Evolutionary conservation across 2,888 invertebrate species (phyloP), one percentile per base, ranked within the genome.

Genomic region (Brachyptera risi): DNA sequence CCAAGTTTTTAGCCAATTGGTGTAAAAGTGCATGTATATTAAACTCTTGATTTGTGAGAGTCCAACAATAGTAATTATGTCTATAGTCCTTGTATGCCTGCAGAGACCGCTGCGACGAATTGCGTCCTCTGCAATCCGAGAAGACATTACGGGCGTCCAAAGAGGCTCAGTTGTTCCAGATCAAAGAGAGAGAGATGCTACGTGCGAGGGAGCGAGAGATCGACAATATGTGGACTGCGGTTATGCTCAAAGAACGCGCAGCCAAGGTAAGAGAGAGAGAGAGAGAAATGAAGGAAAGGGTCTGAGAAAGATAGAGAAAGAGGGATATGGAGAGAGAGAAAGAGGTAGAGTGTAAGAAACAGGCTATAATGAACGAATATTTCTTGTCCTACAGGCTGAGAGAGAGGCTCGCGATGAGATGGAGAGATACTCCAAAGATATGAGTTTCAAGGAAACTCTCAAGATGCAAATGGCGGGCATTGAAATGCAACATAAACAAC

Each of bases 141-240:
- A 38, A 27, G 17, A 54, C 50, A 21, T 19, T 24, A 9, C 9
- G 21, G 23, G 47, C 21, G 15, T 27, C 47, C 15, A 60, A 54
- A 24, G 38, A 58, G 15, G 63, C 58, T 11, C 63, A 60, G 38
- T 15, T 35, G 54, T 35, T 21, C 21, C 54, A 54, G 37, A 54
- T 54, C 37, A 35, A 37, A 21, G 54, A 54, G 17, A 54, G 37
- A 23, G 37, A 37, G 35, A 19, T 31, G 2, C 15, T 9, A 23
- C 7, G 37, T 17, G 54, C 31, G 19, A 17, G 24, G 13, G 54
- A 54, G 19, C 35, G 54, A 37, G 23, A 37, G 37, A 19, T 31
- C 11, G 54, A 54, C 9, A 35, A 37, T 13, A 54, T 54, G 54
- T 54, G 54, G 54, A 19, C 3, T 11, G 54, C 31, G 5, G 17